These are phyloP conservation scores for Meteorus cinctellus DNA, from an alignment of 2,888 invertebrate species.

Conservation along the genomic window DNA sequence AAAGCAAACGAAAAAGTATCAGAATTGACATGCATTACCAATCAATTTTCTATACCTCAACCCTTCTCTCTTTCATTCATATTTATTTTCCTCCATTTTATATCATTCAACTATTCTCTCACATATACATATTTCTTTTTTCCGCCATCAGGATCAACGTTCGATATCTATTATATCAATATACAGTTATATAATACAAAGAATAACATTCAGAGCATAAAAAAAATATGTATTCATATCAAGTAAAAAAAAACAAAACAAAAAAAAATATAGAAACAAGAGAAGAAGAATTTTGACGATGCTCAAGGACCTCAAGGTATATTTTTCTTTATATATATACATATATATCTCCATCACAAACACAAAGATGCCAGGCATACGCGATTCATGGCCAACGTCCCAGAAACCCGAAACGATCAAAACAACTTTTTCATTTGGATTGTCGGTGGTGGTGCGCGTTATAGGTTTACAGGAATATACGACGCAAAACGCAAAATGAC, in stretches of 20 bases:
- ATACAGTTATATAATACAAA: not conserved
- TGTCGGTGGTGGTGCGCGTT: not conserved
- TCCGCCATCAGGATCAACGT: too few relatives aligned
- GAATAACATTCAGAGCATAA: not conserved
- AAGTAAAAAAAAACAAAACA: not conserved
- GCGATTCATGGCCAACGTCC: conserved; percentile 68
- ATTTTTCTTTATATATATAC: not conserved
- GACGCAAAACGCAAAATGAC: not conserved
- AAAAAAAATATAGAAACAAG: not conserved
- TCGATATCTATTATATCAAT: too few relatives aligned
- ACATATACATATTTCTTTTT: too few relatives aligned
- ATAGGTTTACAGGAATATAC: not conserved
- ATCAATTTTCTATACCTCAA: conserved; percentile 36
- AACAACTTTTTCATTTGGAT: conserved; percentile 65
- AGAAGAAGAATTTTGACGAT: not conserved
- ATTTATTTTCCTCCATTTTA: not conserved
- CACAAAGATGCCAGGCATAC: not conserved
- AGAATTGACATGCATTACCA: conserved; percentile 23
- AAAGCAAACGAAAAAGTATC: not conserved
- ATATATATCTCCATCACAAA: not conserved
- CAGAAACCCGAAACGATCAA: conserved; percentile 71
- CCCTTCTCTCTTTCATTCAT: conserved; percentile 4
- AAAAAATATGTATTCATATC: not conserved
- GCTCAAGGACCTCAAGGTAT: not conserved
- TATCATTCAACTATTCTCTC: too few relatives aligned